These are phyloP conservation scores for Amyelois transitella DNA, from an alignment of 1,140 invertebrate genomes.

Conservation along the genomic window DNA sequence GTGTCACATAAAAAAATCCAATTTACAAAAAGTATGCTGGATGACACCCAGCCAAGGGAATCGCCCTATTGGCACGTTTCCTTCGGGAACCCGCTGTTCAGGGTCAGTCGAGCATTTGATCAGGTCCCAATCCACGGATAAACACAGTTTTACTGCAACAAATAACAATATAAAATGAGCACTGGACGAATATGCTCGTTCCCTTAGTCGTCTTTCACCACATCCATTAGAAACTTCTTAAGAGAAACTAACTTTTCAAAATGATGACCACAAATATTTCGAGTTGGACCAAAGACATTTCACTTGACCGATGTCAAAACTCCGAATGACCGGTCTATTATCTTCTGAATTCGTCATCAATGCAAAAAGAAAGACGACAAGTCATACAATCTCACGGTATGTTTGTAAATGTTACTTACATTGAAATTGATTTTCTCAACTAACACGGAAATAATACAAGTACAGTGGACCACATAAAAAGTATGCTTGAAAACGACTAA, in stretches of 20 bases:
- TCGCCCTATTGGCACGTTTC: slow-evolving; percentile 26
- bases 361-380: no score
- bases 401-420: neutral
- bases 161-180: neutral
- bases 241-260: neutral
- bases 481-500: no score
- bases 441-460: no score
- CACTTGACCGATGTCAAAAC: neutral
- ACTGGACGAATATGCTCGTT: neutral
- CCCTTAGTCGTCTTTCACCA: neutral
- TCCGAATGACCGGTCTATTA: neutral
- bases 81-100: slow-evolving; percentile 28
- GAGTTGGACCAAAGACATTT: neutral
- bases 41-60: slow-evolving; percentile 50
- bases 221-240: neutral
- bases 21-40: slow-evolving; percentile 49
- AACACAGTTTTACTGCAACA: neutral
- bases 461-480: no score
- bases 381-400: neutral
- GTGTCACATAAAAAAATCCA: neutral
- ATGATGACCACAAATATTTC: neutral
- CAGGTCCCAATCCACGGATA: slow-evolving; percentile 21
- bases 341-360: neutral
- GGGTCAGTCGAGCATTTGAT: slow-evolving; percentile 30
- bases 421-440: neutral